Percentiles rank a stretch among this genome's conserved stretches.
Evolutionary conservation across 2,888 invertebrate species (phyloP).

Genomic region (Drosophila cracens): DNA sequence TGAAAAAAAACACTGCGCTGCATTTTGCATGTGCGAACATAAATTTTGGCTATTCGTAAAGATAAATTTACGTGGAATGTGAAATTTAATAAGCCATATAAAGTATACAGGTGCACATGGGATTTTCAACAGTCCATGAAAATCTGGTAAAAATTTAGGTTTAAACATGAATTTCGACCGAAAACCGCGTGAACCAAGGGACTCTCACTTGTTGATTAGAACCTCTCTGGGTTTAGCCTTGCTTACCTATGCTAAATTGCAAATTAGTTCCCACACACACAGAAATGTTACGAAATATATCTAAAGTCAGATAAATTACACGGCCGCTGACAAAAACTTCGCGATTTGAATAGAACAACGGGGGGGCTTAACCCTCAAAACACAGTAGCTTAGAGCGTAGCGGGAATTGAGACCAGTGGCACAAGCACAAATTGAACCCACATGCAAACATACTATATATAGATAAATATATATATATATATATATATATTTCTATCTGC

Average conservation of each 20-base stretch:
- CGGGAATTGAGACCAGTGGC: conserved; percentile 36
- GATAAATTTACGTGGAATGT: conserved; percentile 31
- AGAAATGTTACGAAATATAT: conserved; percentile 43
- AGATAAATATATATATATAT: neutral
- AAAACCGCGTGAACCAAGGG: neutral
- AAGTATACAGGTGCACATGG: conserved; percentile 33
- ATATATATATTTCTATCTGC: neutral
- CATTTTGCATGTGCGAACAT: conserved; percentile 33
- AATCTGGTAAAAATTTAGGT: neutral
- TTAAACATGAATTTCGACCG: neutral
- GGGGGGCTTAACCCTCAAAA: conserved; percentile 51
- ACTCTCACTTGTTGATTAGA: neutral
- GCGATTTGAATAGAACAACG: conserved; percentile 54
- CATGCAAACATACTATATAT: neutral
- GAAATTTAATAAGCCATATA: conserved; percentile 45
- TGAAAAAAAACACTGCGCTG: conserved; percentile 21
- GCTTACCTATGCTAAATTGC: neutral
- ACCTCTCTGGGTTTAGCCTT: neutral
- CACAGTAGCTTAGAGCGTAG: neutral
- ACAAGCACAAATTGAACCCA: conserved; percentile 1
- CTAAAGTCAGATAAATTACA: conserved; percentile 73
- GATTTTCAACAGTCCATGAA: neutral
- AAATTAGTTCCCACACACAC: conserved; percentile 23
- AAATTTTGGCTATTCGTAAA: conserved; percentile 39
- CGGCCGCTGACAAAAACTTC: conserved; percentile 61